Evolutionary conservation across 2,797 vertebrate genomes (phyloP), one percentile per base, ranked within the genome.

Genomic region (Liasis olivaceus): DNA sequence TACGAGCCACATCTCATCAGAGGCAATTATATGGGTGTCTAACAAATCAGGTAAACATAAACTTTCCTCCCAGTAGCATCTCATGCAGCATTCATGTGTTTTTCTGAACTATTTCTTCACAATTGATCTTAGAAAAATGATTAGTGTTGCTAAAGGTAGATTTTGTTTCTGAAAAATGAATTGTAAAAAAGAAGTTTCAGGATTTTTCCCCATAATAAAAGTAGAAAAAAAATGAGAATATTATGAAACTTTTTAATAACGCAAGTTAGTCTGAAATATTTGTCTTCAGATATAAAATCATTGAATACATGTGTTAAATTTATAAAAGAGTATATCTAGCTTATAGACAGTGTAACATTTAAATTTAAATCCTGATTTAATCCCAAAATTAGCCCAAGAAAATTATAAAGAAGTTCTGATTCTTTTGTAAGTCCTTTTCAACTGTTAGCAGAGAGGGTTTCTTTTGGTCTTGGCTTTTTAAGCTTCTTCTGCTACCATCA

Each of bases 11-110:
- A 97, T 99, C 95, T 98, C 98, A 95, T 96, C 98, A 94, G 98
- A 99, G 97, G 97, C 97, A 96, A 98, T 99, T 98, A 98, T 99
- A 97, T 99, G 99, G 99, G 98, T 99, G 97, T 98, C 98, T 97
- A 99, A 99, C 98, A 98, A 97, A 98, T 98, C 99, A 98, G 99
- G 99, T 99, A 98, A 97, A 96, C 95, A 97, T 95, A 97, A 97
- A 96, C 92, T 97, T 97, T 96, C 96, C 95, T 97, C 94, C 95
- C 95, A 96, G 94, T 96, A 94, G 95, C 96, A 96, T 96, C 96
- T 91, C 72, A 89, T 95, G 96, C 97, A 96, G 95, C 93, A 95
- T 97, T 96, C 94, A 94, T 97, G 91, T 97, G 91, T 97, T 95
- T 97, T 96, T 95, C 94, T 96, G 96, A 94, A 94, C 92, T 97